phyloP scores from a whole-genome alignment of 2,888 invertebrate species.

The Nymphalis urticae region DNA sequence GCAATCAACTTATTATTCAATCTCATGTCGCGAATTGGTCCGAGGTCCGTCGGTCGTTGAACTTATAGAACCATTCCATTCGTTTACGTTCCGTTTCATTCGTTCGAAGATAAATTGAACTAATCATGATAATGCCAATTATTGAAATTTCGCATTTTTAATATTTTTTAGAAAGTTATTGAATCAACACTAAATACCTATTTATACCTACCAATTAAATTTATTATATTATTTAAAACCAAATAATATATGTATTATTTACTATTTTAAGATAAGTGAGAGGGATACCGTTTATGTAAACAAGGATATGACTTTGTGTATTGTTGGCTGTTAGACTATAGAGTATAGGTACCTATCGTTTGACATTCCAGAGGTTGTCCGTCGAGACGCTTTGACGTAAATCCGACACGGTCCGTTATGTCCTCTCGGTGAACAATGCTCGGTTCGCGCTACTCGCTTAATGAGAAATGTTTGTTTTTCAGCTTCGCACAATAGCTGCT shows the following conservation, averaged over 20 bases:
- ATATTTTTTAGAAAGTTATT: too few species aligned
- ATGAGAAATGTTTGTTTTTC: slow-evolving; percentile 80
- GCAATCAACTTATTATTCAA: slow-evolving; percentile 81
- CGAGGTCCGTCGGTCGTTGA: slow-evolving; percentile 76
- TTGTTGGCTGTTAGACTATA: slow-evolving; percentile 34
- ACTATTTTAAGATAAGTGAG: background rate
- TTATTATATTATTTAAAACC: too few species aligned
- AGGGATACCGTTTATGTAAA: slow-evolving; percentile 24
- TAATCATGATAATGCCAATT: slow-evolving; percentile 26
- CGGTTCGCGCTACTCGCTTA: slow-evolving; percentile 72
- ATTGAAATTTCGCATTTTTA: background rate
- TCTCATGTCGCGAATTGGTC: slow-evolving; percentile 81
- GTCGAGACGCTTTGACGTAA: slow-evolving; percentile 65
- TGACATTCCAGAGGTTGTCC: slow-evolving; percentile 62
- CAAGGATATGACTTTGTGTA: slow-evolving; percentile 30
- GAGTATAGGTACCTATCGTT: slow-evolving; percentile 20
- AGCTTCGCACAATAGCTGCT: slow-evolving; percentile 69
- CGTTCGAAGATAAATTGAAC: slow-evolving; percentile 30
- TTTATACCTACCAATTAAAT: too few species aligned
- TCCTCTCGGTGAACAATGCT: slow-evolving; percentile 73
- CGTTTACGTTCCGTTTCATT: slow-evolving; percentile 36
- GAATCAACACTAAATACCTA: too few species aligned
- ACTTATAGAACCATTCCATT: slow-evolving; percentile 61
- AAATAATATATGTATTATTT: too few species aligned
- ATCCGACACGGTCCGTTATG: slow-evolving; percentile 77